Percentiles rank a stretch among this genome's conserved stretches.
phyloP scores from a whole-genome alignment of 2,888 invertebrate species.

The Epirrita christyi region DNA sequence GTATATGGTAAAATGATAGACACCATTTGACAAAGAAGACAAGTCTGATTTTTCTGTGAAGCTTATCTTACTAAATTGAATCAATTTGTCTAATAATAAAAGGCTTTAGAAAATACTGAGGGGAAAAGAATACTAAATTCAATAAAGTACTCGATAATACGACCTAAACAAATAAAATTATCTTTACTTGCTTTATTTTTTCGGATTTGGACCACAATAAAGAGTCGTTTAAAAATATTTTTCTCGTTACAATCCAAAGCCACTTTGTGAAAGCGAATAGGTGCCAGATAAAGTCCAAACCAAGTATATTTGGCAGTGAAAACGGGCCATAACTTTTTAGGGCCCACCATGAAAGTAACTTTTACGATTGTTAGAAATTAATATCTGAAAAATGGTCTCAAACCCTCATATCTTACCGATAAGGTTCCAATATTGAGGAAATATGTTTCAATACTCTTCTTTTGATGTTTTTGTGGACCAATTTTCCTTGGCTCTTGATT shows the following conservation, averaged over 20 bases:
- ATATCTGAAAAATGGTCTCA: conserved; percentile 78
- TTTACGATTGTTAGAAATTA: conserved; percentile 83
- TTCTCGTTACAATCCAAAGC: conserved; percentile 62
- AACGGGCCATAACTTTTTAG: conserved; percentile 74
- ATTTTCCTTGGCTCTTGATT: conserved; percentile 42
- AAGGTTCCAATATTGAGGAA: conserved; percentile 59
- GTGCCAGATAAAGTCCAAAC: conserved; percentile 66
- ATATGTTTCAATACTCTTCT: conserved; percentile 54
- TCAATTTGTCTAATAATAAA: too few species aligned
- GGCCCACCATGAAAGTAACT: conserved; percentile 74
- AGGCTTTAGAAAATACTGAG: too few species aligned
- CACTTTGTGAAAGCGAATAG: conserved; percentile 60
- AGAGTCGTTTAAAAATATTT: conserved; percentile 64
- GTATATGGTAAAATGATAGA: too few species aligned
- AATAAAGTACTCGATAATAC: conserved; percentile 16
- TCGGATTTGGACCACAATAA: conserved; percentile 56
- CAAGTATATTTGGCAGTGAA: conserved; percentile 71
- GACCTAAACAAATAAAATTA: conserved; percentile 29
- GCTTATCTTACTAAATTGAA: too few species aligned
- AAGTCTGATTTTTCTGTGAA: too few species aligned
- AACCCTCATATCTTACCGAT: conserved; percentile 72
- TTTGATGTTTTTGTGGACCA: conserved; percentile 43
- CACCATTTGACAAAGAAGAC: too few species aligned
- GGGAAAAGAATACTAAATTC: conserved; percentile 3
- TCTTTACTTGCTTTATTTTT: conserved; percentile 22